Percentiles rank a stretch among this genome's conserved stretches.
Conservation (phyloP, 2,797 vertebrate genomes). For the Holocentrus rufus region DNA sequence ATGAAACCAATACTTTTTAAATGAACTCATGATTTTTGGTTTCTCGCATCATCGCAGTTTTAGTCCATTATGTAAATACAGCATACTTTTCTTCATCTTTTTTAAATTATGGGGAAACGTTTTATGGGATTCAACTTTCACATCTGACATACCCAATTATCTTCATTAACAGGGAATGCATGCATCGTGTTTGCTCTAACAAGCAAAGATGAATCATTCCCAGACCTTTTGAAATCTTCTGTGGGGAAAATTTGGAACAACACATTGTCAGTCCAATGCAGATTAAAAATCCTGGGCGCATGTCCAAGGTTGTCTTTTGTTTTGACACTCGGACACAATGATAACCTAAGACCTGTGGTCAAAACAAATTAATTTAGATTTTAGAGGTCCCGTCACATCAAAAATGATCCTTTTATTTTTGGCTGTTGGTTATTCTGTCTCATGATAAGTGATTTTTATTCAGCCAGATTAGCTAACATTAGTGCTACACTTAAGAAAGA, state of each 20-base stretch:
- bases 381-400: constrained; percentile 33
- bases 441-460: constrained; percentile 40
- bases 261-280: constrained; percentile 56
- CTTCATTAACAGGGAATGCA: constrained; percentile 68
- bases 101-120: not conserved
- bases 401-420: constrained; percentile 24
- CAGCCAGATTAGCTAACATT: constrained; percentile 37
- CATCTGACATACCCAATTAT: constrained; percentile 48
- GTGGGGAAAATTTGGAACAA: constrained; percentile 58
- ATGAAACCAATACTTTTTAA: not conserved
- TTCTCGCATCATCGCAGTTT: not conserved
- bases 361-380: constrained; percentile 56
- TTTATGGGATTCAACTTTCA: constrained; percentile 26
- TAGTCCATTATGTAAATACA: not conserved
- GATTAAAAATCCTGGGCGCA: constrained; percentile 54
- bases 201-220: constrained; percentile 69
- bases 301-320: constrained; percentile 72
- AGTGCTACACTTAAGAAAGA: constrained; percentile 22
- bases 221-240: constrained; percentile 65
- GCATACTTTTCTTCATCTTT: not conserved
- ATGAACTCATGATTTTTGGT: not conserved
- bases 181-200: constrained; percentile 64
- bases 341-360: constrained; percentile 57
- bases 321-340: constrained; percentile 49
- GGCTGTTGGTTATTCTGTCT: constrained; percentile 30